phyloP scores from a whole-genome alignment of 1,140 invertebrate genomes.

The Ectropis grisescens region DNA sequence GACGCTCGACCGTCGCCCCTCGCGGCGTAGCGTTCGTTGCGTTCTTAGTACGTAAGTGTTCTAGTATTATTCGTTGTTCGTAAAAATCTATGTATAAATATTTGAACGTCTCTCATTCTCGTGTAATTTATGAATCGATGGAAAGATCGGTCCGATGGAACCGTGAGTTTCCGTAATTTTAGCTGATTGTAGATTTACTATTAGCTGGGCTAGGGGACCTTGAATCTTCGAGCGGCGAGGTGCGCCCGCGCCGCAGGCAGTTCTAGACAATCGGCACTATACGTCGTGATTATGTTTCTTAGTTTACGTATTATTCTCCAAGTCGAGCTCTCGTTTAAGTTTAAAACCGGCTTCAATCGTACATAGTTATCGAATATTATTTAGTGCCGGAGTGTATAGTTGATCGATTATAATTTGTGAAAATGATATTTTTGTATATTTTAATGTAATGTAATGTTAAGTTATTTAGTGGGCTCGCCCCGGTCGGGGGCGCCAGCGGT shows the following conservation, averaged over 20 bases:
- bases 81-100: conserved; percentile 70
- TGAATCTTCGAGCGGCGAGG: conserved; percentile 60
- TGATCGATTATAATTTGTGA: conserved; percentile 62
- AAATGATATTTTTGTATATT: conserved; percentile 70
- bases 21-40: conserved; percentile 40
- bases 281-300: conserved; percentile 60
- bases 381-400: conserved; percentile 65
- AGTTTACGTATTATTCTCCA: conserved; percentile 53
- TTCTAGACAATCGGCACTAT: conserved; percentile 68
- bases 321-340: conserved; percentile 66
- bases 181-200: conserved; percentile 65
- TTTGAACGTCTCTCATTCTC: conserved; percentile 68
- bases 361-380: conserved; percentile 62
- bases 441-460: conserved; percentile 64
- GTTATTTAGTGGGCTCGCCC: conserved; percentile 47
- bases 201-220: conserved; percentile 69
- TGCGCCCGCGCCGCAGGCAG: conserved; percentile 61
- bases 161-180: conserved; percentile 49
- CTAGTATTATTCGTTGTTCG: conserved; percentile 69
- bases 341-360: conserved; percentile 59
- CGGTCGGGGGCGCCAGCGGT: conserved; percentile 30
- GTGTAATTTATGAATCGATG: conserved; percentile 67
- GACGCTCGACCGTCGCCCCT: conserved; percentile 50
- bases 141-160: conserved; percentile 35
- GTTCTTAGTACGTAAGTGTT: conserved; percentile 60